Evolutionary conservation across 2,888 invertebrate genomes (phyloP), one percentile per base, ranked within the genome.

Genomic region (Marasmarcha lunaedactyla): DNA sequence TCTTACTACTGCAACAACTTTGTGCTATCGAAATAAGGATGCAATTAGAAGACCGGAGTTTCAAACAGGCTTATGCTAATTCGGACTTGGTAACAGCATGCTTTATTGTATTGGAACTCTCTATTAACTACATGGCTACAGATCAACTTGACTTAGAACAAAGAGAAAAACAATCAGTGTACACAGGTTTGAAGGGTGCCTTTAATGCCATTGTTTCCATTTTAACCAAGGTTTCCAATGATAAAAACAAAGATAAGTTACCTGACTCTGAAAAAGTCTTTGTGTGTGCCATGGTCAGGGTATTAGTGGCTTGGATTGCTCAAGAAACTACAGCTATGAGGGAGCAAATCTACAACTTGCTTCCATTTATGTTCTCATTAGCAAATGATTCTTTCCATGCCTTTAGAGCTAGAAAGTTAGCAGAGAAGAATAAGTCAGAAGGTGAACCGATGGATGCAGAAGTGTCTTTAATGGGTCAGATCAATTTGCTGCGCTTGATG

Each of bases 21-120:
- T 90, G 93, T 53, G 94, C 95, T 37, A 93, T 97, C 60, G 97
- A 97, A 86, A 91, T 97, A 1, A 88, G 96, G 57, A 96, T 97
- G 95, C 93, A 94, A 51, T 83, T 97, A 46, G 97, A 97, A 59
- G 93, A 94, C 48, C 90, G 91, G 55, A 90, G 90, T 58, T 85
- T 95, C 50, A 92, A 93, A 63, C 88, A 92, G 56, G 90, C 93
- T 1, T 88, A 89, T 64, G 84, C 87, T 34, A 90, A 93, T 65
- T 89, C 89, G 36, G 91, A 93, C 46, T 74, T 95, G 35, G 86
- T 94, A n/a, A 90, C 91, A 6, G 87, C 92, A 37, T 95, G 94
- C 58, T 95, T 94, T 54, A 86, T 89, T 39, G 91, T 94, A 39
- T 76, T 95, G 44, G 95, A 95, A 61, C 71, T 90, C 25, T 92